A percentile compares a stretch with the other conserved stretches of the same genome.
phyloP scores from a whole-genome alignment of 2,113 vertebrate species.

The Lamprologus ornatipinnis region DNA sequence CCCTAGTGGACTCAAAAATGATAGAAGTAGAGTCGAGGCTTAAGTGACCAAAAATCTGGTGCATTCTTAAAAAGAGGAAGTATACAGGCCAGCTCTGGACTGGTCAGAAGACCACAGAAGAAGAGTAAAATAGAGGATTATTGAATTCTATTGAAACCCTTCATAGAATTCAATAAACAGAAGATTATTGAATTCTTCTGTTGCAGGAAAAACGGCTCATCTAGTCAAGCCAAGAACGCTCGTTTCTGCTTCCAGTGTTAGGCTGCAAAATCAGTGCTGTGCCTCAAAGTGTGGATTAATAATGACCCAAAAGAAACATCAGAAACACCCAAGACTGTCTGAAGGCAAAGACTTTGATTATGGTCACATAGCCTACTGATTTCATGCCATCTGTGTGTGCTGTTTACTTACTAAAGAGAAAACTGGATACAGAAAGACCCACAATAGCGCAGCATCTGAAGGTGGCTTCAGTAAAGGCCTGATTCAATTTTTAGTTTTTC shows the following conservation, averaged over 20 bases:
- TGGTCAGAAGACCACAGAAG: background rate
- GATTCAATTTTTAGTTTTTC: background rate
- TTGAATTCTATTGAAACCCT: background rate
- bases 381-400: background rate
- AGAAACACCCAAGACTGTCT: background rate
- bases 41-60: background rate
- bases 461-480: background rate
- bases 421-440: background rate
- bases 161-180: background rate
- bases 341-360: background rate
- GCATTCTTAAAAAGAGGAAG: background rate
- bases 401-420: background rate
- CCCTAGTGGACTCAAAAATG: background rate
- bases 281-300: background rate
- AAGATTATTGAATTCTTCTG: background rate
- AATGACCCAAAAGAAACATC: background rate
- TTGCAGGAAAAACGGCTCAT: background rate
- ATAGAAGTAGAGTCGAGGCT: background rate
- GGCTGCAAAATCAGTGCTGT: background rate
- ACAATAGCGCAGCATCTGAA: background rate
- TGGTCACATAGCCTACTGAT: background rate
- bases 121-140: background rate
- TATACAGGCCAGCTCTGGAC: background rate
- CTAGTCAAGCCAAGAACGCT: background rate
- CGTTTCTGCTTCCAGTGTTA: background rate